Evolutionary conservation across 2,797 vertebrate genomes (phyloP), one percentile per base, ranked within the genome.

Genomic region (Parambassis ranga): DNA sequence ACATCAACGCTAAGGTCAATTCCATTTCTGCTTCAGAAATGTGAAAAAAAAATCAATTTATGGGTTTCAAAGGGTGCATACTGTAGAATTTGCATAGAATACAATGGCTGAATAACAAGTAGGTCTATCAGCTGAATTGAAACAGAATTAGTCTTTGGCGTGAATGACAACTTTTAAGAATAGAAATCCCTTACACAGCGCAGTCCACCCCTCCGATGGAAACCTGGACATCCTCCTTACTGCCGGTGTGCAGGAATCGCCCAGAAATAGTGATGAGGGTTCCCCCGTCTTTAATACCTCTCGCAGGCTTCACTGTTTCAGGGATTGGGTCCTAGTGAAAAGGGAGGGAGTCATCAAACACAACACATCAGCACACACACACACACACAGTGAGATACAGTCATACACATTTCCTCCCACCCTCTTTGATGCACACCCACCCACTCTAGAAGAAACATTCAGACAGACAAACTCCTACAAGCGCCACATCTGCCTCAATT

Each of bases 191-290:
- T 72, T 94, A 99, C 97, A 98, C 95, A 55, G 72, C 71, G 84
- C 97, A 99, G 37, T 85, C 88, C 82, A 95, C 91, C 9, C 35
- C 78, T n/a, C 82, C 93, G 0, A 98, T 84, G 20, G 77, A 82
- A 82, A 98, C 93, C 10, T 71, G 80, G 58, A 98, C 86, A 22
- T 98, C 97, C 10, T 94, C 92, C 64, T 86, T 90, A 49, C 94
- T 98, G 60, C 95, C 96, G 0, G 95, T 97, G 70, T 95, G 85
- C 71, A 99, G 75, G 71, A 92, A 68, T 1, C 0, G 48, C 32
- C 97, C 97, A 1, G 9, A 86, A 81, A 99, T 96, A 41, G 94
- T 96, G 74, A 99, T 91, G 3, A 87, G 85, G 3, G 96, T 99
- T 30, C 97, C 97, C 1, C 97, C 97, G 0, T 89, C 93, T 92